phyloP scores from a whole-genome alignment of 2,797 vertebrate genomes.

The Thaleichthys pacificus region DNA sequence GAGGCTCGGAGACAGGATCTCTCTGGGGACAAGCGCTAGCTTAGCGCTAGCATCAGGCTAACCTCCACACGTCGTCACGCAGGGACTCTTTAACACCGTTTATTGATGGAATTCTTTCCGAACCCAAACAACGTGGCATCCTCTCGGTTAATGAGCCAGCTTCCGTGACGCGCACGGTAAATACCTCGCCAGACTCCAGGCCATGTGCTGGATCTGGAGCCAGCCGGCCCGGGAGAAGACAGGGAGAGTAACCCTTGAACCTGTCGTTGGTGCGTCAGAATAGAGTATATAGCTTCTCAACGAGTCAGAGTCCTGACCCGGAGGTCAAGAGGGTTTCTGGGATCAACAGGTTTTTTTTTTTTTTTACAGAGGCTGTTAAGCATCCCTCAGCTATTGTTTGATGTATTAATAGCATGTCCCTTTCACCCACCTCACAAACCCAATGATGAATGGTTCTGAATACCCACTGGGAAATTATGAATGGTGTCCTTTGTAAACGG shows the following conservation, averaged over 20 bases:
- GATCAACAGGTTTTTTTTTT: constrained; percentile 65
- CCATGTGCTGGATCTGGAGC: too few relatives aligned
- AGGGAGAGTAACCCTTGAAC: constrained; percentile 47
- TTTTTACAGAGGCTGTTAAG: constrained; percentile 45
- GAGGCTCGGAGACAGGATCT: constrained; percentile 38
- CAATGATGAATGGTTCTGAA: constrained; percentile 56
- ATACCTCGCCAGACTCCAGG: too few relatives aligned
- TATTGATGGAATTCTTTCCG: background rate
- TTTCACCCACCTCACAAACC: constrained; percentile 28
- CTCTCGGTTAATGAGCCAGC: background rate
- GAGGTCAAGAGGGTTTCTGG: constrained; percentile 52
- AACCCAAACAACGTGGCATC: background rate
- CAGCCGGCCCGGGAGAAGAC: background rate
- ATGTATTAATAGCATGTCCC: constrained; percentile 70
- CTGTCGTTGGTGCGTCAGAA: constrained; percentile 47
- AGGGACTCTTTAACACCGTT: too few relatives aligned
- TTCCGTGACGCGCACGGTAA: too few relatives aligned
- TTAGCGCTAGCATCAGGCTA: background rate
- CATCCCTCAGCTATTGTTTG: constrained; percentile 59
- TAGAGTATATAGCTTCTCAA: constrained; percentile 39
- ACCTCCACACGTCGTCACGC: too few relatives aligned
- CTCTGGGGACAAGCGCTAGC: constrained; percentile 13
- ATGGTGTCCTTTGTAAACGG: constrained; percentile 37
- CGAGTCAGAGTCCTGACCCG: constrained; percentile 45
- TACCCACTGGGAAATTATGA: constrained; percentile 25